These are phyloP conservation scores for Baronia brevicornis DNA, from an alignment of 2,888 invertebrate genomes.

Conservation along the genomic window DNA sequence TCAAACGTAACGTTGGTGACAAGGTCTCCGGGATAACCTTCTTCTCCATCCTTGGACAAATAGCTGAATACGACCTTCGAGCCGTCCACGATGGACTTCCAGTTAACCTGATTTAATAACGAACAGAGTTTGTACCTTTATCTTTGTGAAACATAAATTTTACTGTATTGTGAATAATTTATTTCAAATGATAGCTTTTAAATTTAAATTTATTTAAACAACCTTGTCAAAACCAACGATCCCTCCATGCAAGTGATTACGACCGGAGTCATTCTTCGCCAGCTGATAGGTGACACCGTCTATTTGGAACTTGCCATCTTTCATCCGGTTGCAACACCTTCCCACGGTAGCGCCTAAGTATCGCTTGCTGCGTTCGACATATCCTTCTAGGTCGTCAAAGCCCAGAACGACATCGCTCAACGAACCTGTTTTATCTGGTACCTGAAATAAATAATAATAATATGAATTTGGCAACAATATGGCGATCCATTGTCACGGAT, in stretches of 20 bases:
- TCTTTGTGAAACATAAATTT: too few species aligned
- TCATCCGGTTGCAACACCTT: constrained; percentile 90
- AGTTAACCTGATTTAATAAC: too few species aligned
- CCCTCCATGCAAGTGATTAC: constrained; percentile 90
- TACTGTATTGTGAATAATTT: too few species aligned
- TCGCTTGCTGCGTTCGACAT: constrained; percentile 57
- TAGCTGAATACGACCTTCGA: constrained; percentile 82
- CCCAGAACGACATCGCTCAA: constrained; percentile 88
- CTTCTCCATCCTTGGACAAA: constrained; percentile 85
- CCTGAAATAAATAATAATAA: constrained; percentile 35
- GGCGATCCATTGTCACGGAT: too few species aligned
- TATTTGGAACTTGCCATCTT: constrained; percentile 72
- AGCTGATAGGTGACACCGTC: constrained; percentile 79
- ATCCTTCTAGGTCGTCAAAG: constrained; percentile 85
- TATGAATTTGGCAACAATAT: too few species aligned
- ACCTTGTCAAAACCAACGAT: constrained; percentile 86
- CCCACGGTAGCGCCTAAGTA: constrained; percentile 93
- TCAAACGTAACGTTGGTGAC: constrained; percentile 81
- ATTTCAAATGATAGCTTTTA: too few species aligned
- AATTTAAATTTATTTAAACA: too few species aligned
- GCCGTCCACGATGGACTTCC: constrained; percentile 77
- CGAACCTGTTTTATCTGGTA: constrained; percentile 82
- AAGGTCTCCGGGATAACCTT: constrained; percentile 92
- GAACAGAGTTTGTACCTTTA: too few species aligned
- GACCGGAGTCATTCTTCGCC: constrained; percentile 79